Percentiles rank a stretch among this genome's conserved stretches.
Conservation (phyloP, 2,113 vertebrate genomes). For the Aleadryas rufinucha region DNA sequence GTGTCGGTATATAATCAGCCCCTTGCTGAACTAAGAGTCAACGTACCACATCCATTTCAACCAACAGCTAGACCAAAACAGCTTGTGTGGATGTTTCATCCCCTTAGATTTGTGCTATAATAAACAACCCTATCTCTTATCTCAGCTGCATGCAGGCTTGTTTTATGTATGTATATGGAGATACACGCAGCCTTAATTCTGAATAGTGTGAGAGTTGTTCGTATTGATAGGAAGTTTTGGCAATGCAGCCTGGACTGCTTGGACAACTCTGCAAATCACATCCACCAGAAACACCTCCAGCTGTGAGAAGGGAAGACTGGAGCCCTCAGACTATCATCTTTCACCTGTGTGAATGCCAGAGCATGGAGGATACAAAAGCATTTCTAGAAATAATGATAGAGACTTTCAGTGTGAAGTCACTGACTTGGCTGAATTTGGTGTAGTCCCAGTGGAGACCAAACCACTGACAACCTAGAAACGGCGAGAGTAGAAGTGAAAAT, state of each 20-base stretch:
- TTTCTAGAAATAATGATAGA: neutral
- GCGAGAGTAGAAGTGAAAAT: neutral
- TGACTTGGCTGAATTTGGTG: neutral
- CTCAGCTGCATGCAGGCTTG: neutral
- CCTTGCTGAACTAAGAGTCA: neutral
- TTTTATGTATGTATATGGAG: neutral
- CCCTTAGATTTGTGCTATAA: neutral
- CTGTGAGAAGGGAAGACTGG: neutral
- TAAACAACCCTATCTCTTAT: neutral
- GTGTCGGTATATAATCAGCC: neutral
- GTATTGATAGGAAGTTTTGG: neutral
- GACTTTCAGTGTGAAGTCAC: neutral
- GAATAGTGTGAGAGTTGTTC: neutral
- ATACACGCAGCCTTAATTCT: neutral
- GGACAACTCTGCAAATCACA: neutral
- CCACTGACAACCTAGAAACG: neutral
- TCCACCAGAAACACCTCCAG: neutral
- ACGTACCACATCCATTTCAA: neutral
- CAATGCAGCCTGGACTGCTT: neutral
- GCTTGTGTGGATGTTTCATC: neutral
- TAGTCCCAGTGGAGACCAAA: neutral
- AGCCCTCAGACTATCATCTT: neutral
- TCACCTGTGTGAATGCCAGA: neutral
- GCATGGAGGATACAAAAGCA: neutral
- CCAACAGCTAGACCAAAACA: neutral